Base-by-base conservation (phyloP, 2,888 invertebrate species). In the Melanophora roralis region DNA sequence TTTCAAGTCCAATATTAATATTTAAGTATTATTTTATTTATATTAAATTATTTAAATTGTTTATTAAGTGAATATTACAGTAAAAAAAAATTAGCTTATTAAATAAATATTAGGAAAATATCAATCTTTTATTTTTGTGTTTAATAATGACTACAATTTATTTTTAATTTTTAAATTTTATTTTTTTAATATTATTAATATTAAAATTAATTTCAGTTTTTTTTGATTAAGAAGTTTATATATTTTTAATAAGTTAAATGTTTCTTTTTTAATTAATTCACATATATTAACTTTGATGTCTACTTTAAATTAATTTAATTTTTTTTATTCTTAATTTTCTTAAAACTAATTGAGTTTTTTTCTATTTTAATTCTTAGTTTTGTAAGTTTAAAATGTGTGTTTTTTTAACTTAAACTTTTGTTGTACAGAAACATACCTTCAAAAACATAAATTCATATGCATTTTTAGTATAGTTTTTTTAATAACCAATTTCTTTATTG, bases 21-120 rank as follows among this genome's bases (percentile, higher is more conserved):
- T n/a, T n/a, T n/a, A n/a, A n/a, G n/a, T n/a, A n/a, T n/a, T n/a
- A n/a, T 21, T 40, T 78, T 68, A 62, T 64, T 68, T 62, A 62
- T 47, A 76, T 76, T 59, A 59, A 71, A 65, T 45, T 71, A 75
- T 73, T 40, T 19, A 19, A 65, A 32, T 73, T 8, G 38, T 47
- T 40, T 34, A 64, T 67, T 73, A 47, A 27, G 27, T 27, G 27
- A 6, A 5, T 27, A 27, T 27, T 5, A 27, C 6, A 5, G 47
- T 62, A 45, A 45, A 62, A 65, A 77, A 65, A 77, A 76, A 68
- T 23, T 12, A 75, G 67, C 53, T 71, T 80, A 68, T 60, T 40
- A 49, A 32, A 64, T 68, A 75, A 80, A 76, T 59, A 64, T 76
- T 80, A 80, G 80, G 76, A 80, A 76, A 79, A 75, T 75, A 79